Conservation (phyloP, 2,888 invertebrate species). For the Pherbina coryleti region DNA sequence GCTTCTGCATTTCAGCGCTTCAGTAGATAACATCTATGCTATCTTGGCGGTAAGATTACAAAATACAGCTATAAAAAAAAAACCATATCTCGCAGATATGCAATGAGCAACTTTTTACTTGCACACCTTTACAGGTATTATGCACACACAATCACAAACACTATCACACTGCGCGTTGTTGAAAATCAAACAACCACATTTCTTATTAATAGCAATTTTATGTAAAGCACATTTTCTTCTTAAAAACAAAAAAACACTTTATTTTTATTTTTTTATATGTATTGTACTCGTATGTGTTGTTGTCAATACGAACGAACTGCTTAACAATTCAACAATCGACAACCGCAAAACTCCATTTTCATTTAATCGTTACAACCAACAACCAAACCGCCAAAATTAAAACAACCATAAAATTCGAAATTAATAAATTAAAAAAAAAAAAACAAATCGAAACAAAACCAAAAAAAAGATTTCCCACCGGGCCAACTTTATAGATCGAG, state of each 20-base stretch:
- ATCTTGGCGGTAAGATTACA: slow-evolving; percentile 59
- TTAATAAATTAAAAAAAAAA: slow-evolving; percentile 9
- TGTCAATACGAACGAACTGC: not conserved
- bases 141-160: not conserved
- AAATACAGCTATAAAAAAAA: not conserved
- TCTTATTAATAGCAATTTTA: not conserved
- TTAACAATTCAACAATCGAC: not conserved
- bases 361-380: not conserved
- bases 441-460: not conserved
- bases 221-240: not conserved
- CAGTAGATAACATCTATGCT: slow-evolving; percentile 53
- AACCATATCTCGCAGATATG: slow-evolving; percentile 16
- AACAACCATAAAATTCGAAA: slow-evolving; percentile 28
- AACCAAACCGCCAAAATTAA: not conserved
- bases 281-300: not conserved
- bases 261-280: not conserved
- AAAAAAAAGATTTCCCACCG: slow-evolving; percentile 66
- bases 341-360: not conserved
- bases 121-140: not conserved
- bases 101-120: slow-evolving; percentile 48
- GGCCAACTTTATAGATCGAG: slow-evolving; percentile 76
- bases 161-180: too few relatives aligned
- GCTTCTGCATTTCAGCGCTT: not conserved
- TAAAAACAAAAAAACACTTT: slow-evolving; percentile 7
- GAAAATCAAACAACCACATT: too few relatives aligned